Base-by-base conservation (phyloP, 2,113 vertebrate genomes). In the Morone saxatilis region DNA sequence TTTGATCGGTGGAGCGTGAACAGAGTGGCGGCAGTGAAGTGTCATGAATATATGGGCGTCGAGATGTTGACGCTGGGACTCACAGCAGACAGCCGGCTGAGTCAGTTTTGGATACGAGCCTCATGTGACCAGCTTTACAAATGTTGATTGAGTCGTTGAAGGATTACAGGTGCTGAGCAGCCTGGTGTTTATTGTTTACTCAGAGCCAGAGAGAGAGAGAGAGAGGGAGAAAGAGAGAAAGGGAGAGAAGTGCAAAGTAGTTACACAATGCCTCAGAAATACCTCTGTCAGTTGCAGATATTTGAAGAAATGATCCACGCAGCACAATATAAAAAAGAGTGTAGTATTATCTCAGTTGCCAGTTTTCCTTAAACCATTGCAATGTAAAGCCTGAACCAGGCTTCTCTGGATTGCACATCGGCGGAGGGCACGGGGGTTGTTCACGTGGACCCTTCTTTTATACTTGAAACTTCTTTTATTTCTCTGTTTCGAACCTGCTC, bases 121-220 rank as follows among this genome's bases (percentile, higher is more conserved):
- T 82, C 83, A 51, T 83, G 86, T 85, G 83, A 86, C 40, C 84
- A 80, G 88, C 80, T 93, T 92, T 88, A 87, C 75, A 90, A 94
- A 92, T 93, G 90, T 91, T 92, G 92, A 94, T 91, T 90, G 88
- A 94, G 87, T 85, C 62, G 85, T 86, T 36, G 80, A 81, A 88
- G 87, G 84, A 89, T 92, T 90, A 84, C 86, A 92, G 89, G 89
- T 90, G 88, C 87, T 71, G 84, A 90, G 85, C 86, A 77, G 91
- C 86, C 88, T 86, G 85, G 75, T 93, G 87, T 85, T 89, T 80
- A 61, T 81, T 90, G 86, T 91, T 88, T 84, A 85, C 71, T 75
- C 59, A 75, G 84, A 86, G 79, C 5, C 11, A 48, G 62, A n/a
- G 56, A 83, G 54, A 13, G 53, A 19, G 62, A 40, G 50, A 43